These are phyloP conservation scores for Limonius californicus DNA, from an alignment of 1,140 invertebrate genomes.

Conservation along the genomic window DNA sequence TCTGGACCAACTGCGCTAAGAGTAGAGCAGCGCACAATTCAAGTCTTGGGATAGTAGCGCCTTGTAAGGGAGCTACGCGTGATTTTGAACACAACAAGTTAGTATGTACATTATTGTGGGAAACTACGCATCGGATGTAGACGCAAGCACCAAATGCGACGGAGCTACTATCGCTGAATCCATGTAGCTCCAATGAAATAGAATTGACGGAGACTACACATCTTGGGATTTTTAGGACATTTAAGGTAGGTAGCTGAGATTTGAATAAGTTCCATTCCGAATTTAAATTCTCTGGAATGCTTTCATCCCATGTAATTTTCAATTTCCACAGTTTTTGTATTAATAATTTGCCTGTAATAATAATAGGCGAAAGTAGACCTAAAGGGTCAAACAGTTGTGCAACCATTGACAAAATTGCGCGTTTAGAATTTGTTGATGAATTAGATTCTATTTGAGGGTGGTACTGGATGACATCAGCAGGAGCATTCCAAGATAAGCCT, in stretches of 20 bases:
- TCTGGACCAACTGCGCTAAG: slow-evolving; percentile 24
- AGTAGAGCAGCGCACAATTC: slow-evolving; percentile 48
- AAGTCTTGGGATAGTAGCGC: slow-evolving; percentile 46
- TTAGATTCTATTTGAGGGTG: not conserved
- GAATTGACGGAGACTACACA: not conserved
- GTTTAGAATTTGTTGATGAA: slow-evolving; percentile 18
- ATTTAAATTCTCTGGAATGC: not conserved
- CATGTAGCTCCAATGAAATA: not conserved
- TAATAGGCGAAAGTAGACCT: slow-evolving; percentile 31
- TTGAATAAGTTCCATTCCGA: not conserved
- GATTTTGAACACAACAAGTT: not conserved
- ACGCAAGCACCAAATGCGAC: not conserved
- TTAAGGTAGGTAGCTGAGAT: not conserved
- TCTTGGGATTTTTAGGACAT: not conserved
- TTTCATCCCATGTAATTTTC: not conserved
- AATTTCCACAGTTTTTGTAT: not conserved
- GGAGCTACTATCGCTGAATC: not conserved
- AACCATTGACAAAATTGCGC: slow-evolving; percentile 8
- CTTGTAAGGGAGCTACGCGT: slow-evolving; percentile 48
- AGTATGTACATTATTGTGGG: not conserved
- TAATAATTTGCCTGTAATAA: not conserved
- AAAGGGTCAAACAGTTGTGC: too few species aligned
- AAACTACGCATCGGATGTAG: not conserved
- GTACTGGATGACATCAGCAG: not conserved
- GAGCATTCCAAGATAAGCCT: slow-evolving; percentile 14